These are phyloP conservation scores for Sarcophaga variegata DNA, from an alignment of 2,888 invertebrate species.

Conservation along the genomic window DNA sequence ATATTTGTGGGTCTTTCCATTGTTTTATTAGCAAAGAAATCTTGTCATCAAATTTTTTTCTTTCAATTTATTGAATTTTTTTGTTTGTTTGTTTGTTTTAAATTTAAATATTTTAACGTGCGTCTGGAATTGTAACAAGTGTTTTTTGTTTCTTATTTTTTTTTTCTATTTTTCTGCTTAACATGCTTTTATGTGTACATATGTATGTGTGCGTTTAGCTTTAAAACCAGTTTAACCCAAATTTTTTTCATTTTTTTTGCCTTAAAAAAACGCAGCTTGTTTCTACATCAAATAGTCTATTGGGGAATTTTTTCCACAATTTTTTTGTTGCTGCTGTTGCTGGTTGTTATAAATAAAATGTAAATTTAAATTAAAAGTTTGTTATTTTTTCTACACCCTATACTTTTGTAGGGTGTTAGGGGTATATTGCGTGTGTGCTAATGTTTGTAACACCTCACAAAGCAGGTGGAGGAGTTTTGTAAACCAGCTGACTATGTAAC, in stretches of 20 bases:
- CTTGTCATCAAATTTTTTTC: neutral
- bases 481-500: no score
- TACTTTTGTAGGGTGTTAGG: neutral
- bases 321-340: neutral
- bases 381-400: neutral
- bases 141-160: slow-evolving; percentile 37
- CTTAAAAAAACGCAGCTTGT: slow-evolving; percentile 5
- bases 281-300: slow-evolving; percentile 1
- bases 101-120: slow-evolving; percentile 34
- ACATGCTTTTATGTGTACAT: no score
- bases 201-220: neutral
- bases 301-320: neutral
- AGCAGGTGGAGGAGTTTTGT: no score
- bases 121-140: slow-evolving; percentile 55
- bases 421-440: no score
- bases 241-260: slow-evolving; percentile 28
- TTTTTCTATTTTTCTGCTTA: neutral
- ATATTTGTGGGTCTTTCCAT: neutral
- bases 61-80: slow-evolving; percentile 5
- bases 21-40: neutral
- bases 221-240: slow-evolving; percentile 63
- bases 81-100: slow-evolving; percentile 16
- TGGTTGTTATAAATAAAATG: slow-evolving; percentile 6
- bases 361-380: neutral
- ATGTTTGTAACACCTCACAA: no score